A percentile compares a stretch with the other conserved stretches of the same genome.
These are phyloP conservation scores for Petrocephalus sullivani DNA, from an alignment of 2,797 vertebrate genomes.

Conservation along the genomic window DNA sequence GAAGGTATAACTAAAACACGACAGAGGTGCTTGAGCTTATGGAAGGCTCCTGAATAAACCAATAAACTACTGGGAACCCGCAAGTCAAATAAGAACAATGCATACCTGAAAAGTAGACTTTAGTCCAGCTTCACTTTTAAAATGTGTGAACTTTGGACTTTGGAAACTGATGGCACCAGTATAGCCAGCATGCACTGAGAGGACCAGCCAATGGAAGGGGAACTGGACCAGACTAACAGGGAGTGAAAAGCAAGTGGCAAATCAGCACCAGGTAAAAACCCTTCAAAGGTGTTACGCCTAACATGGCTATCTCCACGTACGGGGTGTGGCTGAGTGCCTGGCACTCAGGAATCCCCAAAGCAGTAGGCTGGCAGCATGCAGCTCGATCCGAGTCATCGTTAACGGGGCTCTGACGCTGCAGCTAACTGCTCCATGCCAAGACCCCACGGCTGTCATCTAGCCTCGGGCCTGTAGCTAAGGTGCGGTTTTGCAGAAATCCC, in stretches of 20 bases:
- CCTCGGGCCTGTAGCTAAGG: conserved; percentile 54
- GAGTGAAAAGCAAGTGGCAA: background rate
- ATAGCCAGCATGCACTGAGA: background rate
- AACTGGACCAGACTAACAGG: background rate
- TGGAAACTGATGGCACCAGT: background rate
- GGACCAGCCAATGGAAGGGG: background rate
- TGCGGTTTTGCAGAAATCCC: conserved; percentile 64
- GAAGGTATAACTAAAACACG: background rate
- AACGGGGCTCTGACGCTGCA: conserved; percentile 71
- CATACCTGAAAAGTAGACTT: background rate
- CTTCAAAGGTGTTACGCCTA: background rate
- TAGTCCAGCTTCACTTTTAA: background rate
- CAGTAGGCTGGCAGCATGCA: background rate
- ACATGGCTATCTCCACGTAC: background rate
- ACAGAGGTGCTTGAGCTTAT: background rate
- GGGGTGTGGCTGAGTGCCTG: background rate
- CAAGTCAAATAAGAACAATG: background rate
- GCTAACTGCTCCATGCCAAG: conserved; percentile 82
- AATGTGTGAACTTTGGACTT: background rate
- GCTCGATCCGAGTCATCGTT: conserved; percentile 78
- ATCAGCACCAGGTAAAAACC: background rate
- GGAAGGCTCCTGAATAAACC: background rate
- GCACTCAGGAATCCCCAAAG: background rate
- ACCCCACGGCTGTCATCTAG: conserved; percentile 68
- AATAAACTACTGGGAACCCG: background rate